Evolutionary conservation across 2,888 invertebrate species (phyloP).

Genomic region (Sinodicranocentrus sp.): DNA sequence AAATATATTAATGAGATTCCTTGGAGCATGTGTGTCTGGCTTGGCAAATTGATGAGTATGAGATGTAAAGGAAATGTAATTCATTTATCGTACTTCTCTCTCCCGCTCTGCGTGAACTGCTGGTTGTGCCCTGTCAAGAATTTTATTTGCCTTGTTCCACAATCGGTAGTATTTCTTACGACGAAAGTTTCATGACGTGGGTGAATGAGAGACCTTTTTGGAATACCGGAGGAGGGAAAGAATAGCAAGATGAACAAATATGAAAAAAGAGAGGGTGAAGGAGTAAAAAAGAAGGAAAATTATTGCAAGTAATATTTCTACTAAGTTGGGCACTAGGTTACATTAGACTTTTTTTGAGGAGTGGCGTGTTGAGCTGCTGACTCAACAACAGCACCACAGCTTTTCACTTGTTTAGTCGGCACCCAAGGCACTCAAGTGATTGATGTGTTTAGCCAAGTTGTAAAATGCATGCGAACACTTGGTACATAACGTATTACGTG

Average conservation of each 20-base stretch:
- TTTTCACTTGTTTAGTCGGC: conserved; percentile 61
- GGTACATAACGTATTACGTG: conserved; percentile 44
- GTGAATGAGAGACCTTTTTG: not conserved
- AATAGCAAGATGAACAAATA: conserved; percentile 22
- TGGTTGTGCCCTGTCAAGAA: conserved; percentile 22
- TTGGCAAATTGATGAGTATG: conserved; percentile 60
- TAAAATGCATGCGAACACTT: conserved; percentile 32
- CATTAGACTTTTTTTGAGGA: conserved; percentile 11
- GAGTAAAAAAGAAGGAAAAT: conserved; percentile 25
- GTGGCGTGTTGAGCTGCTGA: conserved; percentile 45
- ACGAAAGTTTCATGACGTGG: conserved; percentile 4
- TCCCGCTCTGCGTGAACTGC: conserved; percentile 1
- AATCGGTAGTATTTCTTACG: not conserved
- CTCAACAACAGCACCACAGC: conserved; percentile 33
- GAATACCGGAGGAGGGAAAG: not conserved
- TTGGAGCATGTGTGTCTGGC: conserved; percentile 30
- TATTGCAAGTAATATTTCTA: conserved; percentile 39
- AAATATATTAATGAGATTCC: conserved; percentile 45
- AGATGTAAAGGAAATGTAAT: conserved; percentile 51
- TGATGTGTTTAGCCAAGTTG: conserved; percentile 64
- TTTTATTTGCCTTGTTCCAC: conserved; percentile 19
- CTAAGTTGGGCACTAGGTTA: conserved; percentile 53
- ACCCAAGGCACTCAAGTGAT: conserved; percentile 64
- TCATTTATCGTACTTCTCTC: conserved; percentile 35
- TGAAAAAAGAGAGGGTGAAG: conserved; percentile 1